Evolutionary conservation across 1,140 invertebrate genomes (phyloP).

Genomic region (Hyles vespertilio): DNA sequence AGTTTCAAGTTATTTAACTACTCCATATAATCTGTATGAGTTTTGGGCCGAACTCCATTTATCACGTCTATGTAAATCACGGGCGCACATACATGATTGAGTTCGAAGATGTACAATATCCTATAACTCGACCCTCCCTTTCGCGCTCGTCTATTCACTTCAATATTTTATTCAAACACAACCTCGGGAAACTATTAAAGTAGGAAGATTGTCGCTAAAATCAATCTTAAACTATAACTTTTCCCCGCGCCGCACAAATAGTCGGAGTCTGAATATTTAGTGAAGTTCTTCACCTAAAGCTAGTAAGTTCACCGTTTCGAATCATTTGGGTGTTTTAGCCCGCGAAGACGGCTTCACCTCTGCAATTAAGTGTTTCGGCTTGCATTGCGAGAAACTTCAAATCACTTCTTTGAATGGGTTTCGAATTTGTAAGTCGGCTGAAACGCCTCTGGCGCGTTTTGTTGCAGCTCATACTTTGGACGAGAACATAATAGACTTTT

Average conservation of each 20-base stretch:
- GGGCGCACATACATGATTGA: no score
- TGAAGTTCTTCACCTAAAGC: conserved; percentile 48
- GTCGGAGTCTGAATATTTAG: conserved; percentile 52
- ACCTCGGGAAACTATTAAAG: conserved; percentile 36
- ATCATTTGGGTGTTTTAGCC: conserved; percentile 38
- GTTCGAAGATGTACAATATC: background rate
- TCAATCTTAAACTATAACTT: conserved; percentile 48
- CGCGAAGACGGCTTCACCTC: conserved; percentile 32
- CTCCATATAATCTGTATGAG: no score
- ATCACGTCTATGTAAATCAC: no score
- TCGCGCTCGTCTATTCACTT: conserved; percentile 7
- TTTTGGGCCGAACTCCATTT: no score
- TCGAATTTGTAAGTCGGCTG: conserved; percentile 32
- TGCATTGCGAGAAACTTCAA: conserved; percentile 55
- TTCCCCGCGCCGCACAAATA: conserved; percentile 42
- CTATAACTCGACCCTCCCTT: background rate
- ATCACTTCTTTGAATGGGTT: conserved; percentile 45
- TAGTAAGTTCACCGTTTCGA: conserved; percentile 30
- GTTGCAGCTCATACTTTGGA: conserved; percentile 7
- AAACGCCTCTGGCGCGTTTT: conserved; percentile 3
- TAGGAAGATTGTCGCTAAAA: conserved; percentile 37
- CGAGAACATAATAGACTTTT: no score
- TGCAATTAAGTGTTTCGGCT: conserved; percentile 63
- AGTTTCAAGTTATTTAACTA: no score
- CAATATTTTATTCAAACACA: conserved; percentile 34